These are phyloP conservation scores for Caenorhabditis sinica DNA, from an alignment of 2,888 invertebrate species.

Conservation along the genomic window DNA sequence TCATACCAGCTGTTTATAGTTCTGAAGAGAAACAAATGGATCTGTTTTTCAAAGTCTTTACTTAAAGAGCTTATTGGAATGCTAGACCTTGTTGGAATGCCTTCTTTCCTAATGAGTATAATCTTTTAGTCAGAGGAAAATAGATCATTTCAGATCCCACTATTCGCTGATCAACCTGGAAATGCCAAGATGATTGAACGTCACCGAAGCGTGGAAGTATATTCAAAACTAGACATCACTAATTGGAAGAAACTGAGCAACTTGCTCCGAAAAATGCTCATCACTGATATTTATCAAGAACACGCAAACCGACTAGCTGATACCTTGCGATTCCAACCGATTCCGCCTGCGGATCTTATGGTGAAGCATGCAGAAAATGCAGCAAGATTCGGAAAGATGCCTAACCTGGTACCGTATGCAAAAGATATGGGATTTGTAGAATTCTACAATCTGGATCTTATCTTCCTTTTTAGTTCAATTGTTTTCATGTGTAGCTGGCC, in stretches of 20 bases:
- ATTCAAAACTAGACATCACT: conserved; percentile 44
- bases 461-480: neutral
- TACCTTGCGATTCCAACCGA: conserved; percentile 43
- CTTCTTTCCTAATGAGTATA: too few relatives aligned
- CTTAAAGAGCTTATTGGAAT: too few relatives aligned
- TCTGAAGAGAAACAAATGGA: too few relatives aligned
- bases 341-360: conserved; percentile 36
- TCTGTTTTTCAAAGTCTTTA: too few relatives aligned
- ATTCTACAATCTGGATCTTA: conserved; percentile 37
- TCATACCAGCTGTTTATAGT: too few relatives aligned
- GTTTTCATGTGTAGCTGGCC: neutral
- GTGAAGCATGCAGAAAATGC: conserved; percentile 54
- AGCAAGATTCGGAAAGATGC: conserved; percentile 52
- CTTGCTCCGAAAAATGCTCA: conserved; percentile 33
- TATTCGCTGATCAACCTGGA: conserved; percentile 59
- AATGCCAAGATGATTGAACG: conserved; percentile 54
- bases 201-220: conserved; percentile 35
- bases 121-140: too few relatives aligned
- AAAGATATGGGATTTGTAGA: conserved; percentile 53
- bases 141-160: conserved; percentile 40
- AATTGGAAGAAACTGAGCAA: conserved; percentile 46
- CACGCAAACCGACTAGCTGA: conserved; percentile 52
- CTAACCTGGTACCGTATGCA: conserved; percentile 39
- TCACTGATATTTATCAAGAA: conserved; percentile 12
- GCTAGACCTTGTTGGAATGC: too few relatives aligned